Base-by-base conservation (phyloP, 2,797 vertebrate genomes). In the Petrocephalus sullivani region DNA sequence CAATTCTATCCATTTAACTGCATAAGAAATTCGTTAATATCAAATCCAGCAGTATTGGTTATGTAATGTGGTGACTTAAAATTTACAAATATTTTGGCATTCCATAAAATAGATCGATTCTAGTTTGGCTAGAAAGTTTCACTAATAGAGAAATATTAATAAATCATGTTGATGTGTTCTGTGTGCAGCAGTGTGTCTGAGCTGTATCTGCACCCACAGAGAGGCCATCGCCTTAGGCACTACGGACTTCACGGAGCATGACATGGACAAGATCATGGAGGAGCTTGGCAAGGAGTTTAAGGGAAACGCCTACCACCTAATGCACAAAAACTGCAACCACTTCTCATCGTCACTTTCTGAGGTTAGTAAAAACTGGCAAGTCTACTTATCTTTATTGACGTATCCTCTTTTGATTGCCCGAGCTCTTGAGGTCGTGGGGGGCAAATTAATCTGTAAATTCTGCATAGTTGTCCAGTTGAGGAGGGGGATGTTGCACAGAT, bases 251-350 rank as follows among this genome's bases (percentile, higher is more conserved):
- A 96, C 97, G 75, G 97, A 97, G 93, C 97, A 98, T 88, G 97
- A 98, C 3, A 95, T 97, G 67, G 97, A 97, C 93, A 98, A 98
- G 93, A 98, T 98, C 93, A 97, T 98, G 95, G 97, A 98, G 92
- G 97, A 98, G 92, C 95, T 98, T 8, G 97, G 97, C 5, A 98
- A 96, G 91, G 97, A 99, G 87, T 98, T 97, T 92, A 97, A 96
- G 93, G 97, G 97, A 85, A 97, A 97, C 0, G 96, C 97, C 0
- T 98, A 97, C 91, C 97, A 97, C 89, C 94, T 97, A 89, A 97
- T 97, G 97, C 97, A 98, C 94, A 97, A 98, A 93, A 97, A 98
- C 95, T 98, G 97, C 92, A 97, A 96, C 93, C 97, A 98, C 92
- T 98, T 98, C 93, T 97, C 97, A 61, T 96, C 97, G 91, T 96